Conservation (phyloP, 2,797 vertebrate species). For the Lemur catta region DNA sequence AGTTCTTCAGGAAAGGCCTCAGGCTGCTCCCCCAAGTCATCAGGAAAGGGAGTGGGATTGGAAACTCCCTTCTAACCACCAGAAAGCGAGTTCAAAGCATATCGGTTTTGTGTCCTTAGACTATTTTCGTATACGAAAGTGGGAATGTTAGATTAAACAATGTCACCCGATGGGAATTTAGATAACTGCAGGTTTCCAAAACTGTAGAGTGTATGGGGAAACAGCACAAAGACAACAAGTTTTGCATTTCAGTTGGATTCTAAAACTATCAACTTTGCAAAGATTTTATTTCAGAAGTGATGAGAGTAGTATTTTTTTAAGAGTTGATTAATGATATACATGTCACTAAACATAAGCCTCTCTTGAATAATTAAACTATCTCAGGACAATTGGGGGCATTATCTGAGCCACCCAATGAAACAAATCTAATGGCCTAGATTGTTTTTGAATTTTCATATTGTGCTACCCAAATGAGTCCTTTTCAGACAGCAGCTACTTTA, state of each 20-base stretch:
- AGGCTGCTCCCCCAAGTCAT: too few species aligned
- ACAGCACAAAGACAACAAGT: constrained; percentile 8
- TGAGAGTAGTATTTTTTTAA: neutral
- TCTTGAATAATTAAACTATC: neutral
- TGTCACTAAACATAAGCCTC: constrained; percentile 25
- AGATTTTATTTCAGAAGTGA: neutral
- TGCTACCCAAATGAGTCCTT: neutral
- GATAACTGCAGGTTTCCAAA: constrained; percentile 72
- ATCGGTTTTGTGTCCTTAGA: constrained; percentile 23
- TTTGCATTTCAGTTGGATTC: neutral
- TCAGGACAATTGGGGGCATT: neutral
- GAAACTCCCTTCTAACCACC: constrained; percentile 47
- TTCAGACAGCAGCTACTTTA: neutral
- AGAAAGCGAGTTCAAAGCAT: constrained; percentile 37
- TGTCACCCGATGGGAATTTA: constrained; percentile 72
- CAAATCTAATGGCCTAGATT: neutral
- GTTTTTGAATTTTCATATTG: neutral
- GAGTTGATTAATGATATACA: neutral
- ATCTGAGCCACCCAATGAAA: constrained; percentile 13
- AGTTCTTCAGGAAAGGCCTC: too few species aligned
- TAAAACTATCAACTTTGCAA: constrained; percentile 9
- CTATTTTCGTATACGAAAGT: constrained; percentile 55
- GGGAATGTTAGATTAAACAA: constrained; percentile 71
- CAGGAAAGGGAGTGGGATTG: neutral
- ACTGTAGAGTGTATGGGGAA: constrained; percentile 35